Conservation (phyloP, 2,113 vertebrate species). For the Varanus komodoensis region DNA sequence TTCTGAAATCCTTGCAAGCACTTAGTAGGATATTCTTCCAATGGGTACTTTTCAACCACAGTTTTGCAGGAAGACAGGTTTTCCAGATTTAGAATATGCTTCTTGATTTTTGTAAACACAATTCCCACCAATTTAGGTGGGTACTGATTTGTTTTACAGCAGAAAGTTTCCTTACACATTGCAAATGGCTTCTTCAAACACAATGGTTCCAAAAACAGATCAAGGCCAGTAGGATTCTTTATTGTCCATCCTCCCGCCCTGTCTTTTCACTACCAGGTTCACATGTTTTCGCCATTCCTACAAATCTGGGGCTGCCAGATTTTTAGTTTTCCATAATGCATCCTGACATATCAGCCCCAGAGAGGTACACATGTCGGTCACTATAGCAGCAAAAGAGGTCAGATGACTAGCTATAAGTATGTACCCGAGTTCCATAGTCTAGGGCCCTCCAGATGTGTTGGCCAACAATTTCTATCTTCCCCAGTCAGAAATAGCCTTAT, state of each 20-base stretch:
- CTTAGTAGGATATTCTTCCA: no score
- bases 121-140: background rate
- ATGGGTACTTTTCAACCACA: no score
- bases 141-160: background rate
- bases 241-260: background rate
- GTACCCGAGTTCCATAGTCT: no score
- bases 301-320: background rate
- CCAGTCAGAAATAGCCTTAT: no score
- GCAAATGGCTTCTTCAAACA: background rate
- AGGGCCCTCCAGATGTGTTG: no score
- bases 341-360: background rate
- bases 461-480: no score
- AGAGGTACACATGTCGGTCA: background rate
- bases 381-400: background rate
- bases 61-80: background rate
- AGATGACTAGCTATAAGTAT: background rate
- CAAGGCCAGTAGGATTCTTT: background rate
- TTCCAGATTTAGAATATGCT: background rate
- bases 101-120: background rate
- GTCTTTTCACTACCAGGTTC: background rate
- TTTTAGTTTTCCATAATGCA: background rate
- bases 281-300: background rate
- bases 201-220: background rate
- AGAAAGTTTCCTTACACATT: background rate
- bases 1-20: no score